A percentile compares a stretch with the other conserved stretches of the same genome.
Evolutionary conservation across 1,140 invertebrate genomes (phyloP).

Genomic region (Drosophila melanica): DNA sequence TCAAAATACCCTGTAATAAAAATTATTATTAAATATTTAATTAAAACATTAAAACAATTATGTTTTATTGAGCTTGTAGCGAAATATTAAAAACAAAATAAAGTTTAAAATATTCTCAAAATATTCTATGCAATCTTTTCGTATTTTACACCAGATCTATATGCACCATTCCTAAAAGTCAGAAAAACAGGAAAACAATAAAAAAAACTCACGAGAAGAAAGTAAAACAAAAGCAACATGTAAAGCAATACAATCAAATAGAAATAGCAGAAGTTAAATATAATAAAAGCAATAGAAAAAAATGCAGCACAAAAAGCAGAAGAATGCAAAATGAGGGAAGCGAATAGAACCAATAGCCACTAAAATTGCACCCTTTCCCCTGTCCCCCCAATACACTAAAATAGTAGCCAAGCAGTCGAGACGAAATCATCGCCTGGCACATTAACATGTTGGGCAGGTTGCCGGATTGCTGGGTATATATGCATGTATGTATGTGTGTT

Average conservation of each 20-base stretch:
- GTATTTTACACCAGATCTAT: too few species aligned
- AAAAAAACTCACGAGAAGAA: conserved; percentile 17
- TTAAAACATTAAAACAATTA: too few species aligned
- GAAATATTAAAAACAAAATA: too few species aligned
- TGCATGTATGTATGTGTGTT: not conserved
- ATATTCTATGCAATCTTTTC: too few species aligned
- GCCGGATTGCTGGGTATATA: conserved; percentile 34
- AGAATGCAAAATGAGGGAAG: conserved; percentile 64
- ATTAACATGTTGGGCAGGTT: conserved; percentile 79
- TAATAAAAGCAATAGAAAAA: conserved; percentile 14
- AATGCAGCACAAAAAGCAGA: conserved; percentile 28
- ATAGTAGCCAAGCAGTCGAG: conserved; percentile 35
- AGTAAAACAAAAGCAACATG: conserved; percentile 34
- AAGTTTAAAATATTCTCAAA: too few species aligned
- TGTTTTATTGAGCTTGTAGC: too few species aligned
- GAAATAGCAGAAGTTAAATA: conserved; percentile 36
- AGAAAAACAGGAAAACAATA: too few species aligned
- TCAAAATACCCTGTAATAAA: too few species aligned
- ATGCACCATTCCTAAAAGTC: too few species aligned
- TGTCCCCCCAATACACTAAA: conserved; percentile 14
- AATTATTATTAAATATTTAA: too few species aligned
- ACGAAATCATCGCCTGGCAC: conserved; percentile 43
- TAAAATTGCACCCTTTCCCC: conserved; percentile 15
- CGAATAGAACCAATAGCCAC: conserved; percentile 24
- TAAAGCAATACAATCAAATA: conserved; percentile 73